Evolutionary conservation across 2,888 invertebrate genomes (phyloP).

Genomic region (Thelaira solivaga): DNA sequence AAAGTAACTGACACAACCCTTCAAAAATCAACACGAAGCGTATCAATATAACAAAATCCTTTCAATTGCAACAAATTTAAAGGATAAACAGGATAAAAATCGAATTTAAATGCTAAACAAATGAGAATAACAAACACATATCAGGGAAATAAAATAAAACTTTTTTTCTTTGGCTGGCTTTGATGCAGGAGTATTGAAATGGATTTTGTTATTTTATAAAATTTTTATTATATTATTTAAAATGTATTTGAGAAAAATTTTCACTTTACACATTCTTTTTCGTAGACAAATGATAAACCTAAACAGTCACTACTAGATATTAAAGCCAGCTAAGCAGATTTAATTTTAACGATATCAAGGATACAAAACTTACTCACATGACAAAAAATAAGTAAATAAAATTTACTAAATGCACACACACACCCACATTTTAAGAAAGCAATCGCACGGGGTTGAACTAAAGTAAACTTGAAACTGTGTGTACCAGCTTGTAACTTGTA

Average conservation of each 20-base stretch:
- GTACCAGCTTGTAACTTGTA: constrained; percentile 31
- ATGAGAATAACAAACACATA: neutral
- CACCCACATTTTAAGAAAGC: constrained; percentile 25
- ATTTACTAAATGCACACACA: constrained; percentile 16
- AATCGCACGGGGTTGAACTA: constrained; percentile 54
- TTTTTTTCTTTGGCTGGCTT: neutral
- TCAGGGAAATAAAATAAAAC: constrained; percentile 15
- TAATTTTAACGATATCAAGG: constrained; percentile 23
- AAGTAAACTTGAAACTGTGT: neutral
- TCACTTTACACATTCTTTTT: constrained; percentile 67
- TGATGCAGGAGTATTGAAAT: constrained; percentile 11
- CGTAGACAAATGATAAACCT: neutral
- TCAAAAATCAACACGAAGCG: constrained; percentile 48
- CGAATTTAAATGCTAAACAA: constrained; percentile 75
- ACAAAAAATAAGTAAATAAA: neutral
- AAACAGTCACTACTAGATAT: constrained; percentile 17
- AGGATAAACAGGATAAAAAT: constrained; percentile 75
- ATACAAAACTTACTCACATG: neutral
- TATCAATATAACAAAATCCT: constrained; percentile 68
- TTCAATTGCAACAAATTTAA: constrained; percentile 75
- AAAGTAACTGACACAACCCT: constrained; percentile 40
- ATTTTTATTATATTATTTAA: constrained; percentile 12
- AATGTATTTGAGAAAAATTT: constrained; percentile 73
- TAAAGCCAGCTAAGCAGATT: constrained; percentile 64
- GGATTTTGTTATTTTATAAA: constrained; percentile 44